Evolutionary conservation across 2,797 vertebrate species (phyloP).

Genomic region (Lutjanus argentimaculatus): DNA sequence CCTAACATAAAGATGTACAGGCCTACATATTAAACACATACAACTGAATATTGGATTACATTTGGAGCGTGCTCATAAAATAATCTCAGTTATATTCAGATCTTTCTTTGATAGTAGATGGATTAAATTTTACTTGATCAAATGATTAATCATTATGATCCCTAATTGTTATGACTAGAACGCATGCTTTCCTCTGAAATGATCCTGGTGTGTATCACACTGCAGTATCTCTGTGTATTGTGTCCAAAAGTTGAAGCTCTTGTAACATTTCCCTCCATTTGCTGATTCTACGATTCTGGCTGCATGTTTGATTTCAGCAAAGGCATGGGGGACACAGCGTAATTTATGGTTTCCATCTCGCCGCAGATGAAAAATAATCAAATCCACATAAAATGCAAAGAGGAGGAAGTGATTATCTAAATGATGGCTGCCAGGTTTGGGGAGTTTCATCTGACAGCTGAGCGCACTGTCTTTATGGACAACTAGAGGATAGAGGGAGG

Average conservation of each 20-base stretch:
- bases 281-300: conserved; percentile 71
- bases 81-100: no score
- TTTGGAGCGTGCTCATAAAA: no score
- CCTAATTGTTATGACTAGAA: no score
- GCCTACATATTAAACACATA: no score
- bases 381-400: conserved; percentile 86
- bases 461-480: conserved; percentile 85
- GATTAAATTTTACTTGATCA: no score
- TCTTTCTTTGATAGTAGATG: no score
- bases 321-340: conserved; percentile 73
- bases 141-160: no score
- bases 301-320: conserved; percentile 72
- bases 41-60: no score
- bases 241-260: conserved; percentile 53
- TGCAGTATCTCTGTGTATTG: neutral
- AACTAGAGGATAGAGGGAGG: conserved; percentile 73
- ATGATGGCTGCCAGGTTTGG: conserved; percentile 82
- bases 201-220: neutral
- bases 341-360: conserved; percentile 84
- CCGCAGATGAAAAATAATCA: conserved; percentile 84
- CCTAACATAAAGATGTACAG: no score
- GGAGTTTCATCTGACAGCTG: conserved; percentile 84
- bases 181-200: neutral
- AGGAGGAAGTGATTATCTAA: conserved; percentile 84
- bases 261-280: conserved; percentile 54